Evolutionary conservation across 2,797 vertebrate genomes (phyloP), one percentile per base, ranked within the genome.

Genomic region (Aeoliscus strigatus): DNA sequence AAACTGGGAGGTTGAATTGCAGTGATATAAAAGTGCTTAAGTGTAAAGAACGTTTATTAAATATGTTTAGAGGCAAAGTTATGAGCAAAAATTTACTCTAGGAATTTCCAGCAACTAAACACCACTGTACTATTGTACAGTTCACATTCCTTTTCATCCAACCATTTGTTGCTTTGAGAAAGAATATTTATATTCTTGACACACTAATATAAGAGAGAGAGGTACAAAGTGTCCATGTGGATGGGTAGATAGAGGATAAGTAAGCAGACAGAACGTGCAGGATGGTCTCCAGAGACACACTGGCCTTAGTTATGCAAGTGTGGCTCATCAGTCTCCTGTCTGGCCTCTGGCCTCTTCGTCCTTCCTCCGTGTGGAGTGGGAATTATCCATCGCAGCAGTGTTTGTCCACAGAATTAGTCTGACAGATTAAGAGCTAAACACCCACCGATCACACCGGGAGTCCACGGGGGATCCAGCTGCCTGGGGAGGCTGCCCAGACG

Each of bases 401-500:
- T 84, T 89, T 82, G 75, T 77, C 79, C 65, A 73, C 56, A 56
- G 75, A 77, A 82, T 79, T 75, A 75, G 63, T 81, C 74, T 83
- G 85, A 85, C 66, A 73, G 80, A 89, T 88, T 87, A 86, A 78
- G 79, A 70, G 61, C 70, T 82, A 80, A 86, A 85, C 77, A 84
- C 73, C 77, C 70, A 75, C 74, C 69, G 79, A 83, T 83, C 80
- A 68, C 75, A 81, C 65, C 56, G 3, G 54, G 38, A 54, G 47
- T 62, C 67, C 63, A 41, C 26, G 8, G 73, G n/a, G 69, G 72
- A 77, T 46, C 32, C n/a, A 8, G 18, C 60, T 28, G 61, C 65
- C 64, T 36, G 51, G 73, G 75, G 71, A 73, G 42, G 47, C 49
- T n/a, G 45, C 45, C 46, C 47, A 62, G 57, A 53, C 36, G 54